Percentiles rank a stretch among this genome's conserved stretches.
Evolutionary conservation across 92 coral and sea anemone species (phyloP).

Genomic region (Zoanthus solanderi): DNA sequence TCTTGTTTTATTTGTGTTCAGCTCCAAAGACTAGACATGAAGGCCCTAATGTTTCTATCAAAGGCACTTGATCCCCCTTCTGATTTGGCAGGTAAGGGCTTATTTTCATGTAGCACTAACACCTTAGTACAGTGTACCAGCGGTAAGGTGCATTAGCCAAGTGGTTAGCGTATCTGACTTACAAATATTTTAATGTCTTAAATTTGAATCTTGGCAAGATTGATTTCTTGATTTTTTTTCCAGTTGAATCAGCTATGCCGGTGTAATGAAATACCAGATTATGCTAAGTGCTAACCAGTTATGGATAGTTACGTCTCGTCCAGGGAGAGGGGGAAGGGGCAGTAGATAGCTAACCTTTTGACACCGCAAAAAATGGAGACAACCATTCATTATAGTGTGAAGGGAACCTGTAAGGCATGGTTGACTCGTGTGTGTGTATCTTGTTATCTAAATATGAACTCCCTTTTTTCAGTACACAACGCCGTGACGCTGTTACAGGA

Average conservation of each 20-base stretch:
- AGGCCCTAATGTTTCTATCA: constrained; percentile 65
- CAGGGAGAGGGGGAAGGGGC: too few relatives aligned
- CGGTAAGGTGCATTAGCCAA: neutral
- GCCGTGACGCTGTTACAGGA: constrained; percentile 73
- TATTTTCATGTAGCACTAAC: neutral
- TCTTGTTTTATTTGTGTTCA: neutral
- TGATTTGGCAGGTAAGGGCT: constrained; percentile 66
- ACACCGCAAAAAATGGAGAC: too few relatives aligned
- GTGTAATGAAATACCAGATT: too few relatives aligned
- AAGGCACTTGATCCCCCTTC: constrained; percentile 92
- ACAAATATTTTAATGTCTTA: neutral
- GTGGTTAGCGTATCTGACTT: neutral
- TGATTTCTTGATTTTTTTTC: too few relatives aligned
- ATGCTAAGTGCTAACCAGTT: too few relatives aligned
- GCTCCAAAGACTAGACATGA: constrained; percentile 60
- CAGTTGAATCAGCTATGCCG: too few relatives aligned
- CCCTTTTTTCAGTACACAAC: constrained; percentile 67
- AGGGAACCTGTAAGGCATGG: neutral
- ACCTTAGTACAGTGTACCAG: neutral
- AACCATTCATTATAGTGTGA: neutral
- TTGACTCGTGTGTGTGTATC: neutral
- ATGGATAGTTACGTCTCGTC: too few relatives aligned
- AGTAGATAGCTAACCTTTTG: too few relatives aligned
- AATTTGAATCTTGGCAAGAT: neutral
- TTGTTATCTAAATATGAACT: neutral